Evolutionary conservation across 1,140 invertebrate species (phyloP), one percentile per base, ranked within the genome.

Genomic region (Paralvinella palmiformis): DNA sequence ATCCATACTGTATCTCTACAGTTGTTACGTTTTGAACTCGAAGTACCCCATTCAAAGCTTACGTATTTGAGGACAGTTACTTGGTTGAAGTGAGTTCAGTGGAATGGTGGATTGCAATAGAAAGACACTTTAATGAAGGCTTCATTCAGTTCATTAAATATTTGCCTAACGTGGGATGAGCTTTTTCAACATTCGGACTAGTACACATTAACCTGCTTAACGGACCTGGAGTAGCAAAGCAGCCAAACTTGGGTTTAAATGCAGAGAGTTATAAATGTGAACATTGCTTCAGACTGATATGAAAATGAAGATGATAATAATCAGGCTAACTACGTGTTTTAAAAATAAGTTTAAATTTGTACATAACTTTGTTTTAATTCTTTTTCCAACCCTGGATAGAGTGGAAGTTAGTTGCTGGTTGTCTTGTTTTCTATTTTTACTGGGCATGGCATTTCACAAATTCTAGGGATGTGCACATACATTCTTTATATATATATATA

Each of bases 61-160:
- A 52, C 5, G 31, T 52, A 29, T 52, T 52, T 52, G 48, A 52
- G 48, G 48, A 52, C 48, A 52, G 48, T 52, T 52, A 52, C 48
- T 52, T 52, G 5, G 48, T 52, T 52, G 48, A 52, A 10, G 48
- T 52, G 48, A 52, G 48, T 52, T 3, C 48, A 52, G 48, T 52
- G 48, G 48, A 52, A 52, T 52, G 48, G 48, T 52, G 48, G 48
- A 52, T 52, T 22, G 48, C 48, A 52, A 52, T 52, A 29, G 48
- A 52, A 52, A 29, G 48, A 52, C 48, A 29, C 48, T 52, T 52
- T 52, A 22, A 52, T 52, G 48, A 52, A 52, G n/a, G 31, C 48
- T 52, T 52, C 48, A 52, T 52, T 52, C 48, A 20, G 5, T 52
- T 52, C 5, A 52, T 52, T 52, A 52, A 10, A 52, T 52, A 29